Conservation (phyloP, 2,888 invertebrate genomes). For the Branchipolynoe longqiensis region DNA sequence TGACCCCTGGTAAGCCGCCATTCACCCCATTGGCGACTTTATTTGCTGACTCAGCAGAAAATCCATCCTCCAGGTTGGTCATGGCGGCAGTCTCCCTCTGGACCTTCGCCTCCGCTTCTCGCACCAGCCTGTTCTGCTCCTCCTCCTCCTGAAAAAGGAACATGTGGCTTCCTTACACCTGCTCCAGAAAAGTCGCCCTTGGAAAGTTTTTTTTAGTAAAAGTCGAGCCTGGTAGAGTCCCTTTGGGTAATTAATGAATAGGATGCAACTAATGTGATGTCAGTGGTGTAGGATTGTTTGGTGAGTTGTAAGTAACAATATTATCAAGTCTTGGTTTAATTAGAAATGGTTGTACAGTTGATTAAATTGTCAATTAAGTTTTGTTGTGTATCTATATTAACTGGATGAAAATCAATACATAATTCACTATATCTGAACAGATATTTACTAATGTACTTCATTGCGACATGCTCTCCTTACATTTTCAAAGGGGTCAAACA, state of each 20-base stretch:
- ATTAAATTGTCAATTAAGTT: not conserved
- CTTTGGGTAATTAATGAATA: not conserved
- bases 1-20: too few relatives aligned
- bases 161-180: not conserved
- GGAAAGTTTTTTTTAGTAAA: too few relatives aligned
- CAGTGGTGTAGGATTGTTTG: too few relatives aligned
- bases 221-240: too few relatives aligned
- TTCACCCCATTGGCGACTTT: too few relatives aligned
- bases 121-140: conserved; percentile 16
- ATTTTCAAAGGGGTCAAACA: too few relatives aligned
- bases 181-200: not conserved
- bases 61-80: not conserved
- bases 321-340: not conserved
- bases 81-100: conserved; percentile 12
- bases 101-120: not conserved
- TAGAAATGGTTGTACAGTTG: not conserved
- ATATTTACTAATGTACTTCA: too few relatives aligned
- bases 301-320: too few relatives aligned
- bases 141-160: conserved; percentile 34
- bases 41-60: too few relatives aligned
- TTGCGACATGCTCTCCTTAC: too few relatives aligned
- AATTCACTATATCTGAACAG: not conserved
- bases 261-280: too few relatives aligned
- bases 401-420: not conserved
- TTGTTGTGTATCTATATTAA: not conserved